phyloP scores from a whole-genome alignment of 2,888 invertebrate species.

The Pristionchus entomophagus region DNA sequence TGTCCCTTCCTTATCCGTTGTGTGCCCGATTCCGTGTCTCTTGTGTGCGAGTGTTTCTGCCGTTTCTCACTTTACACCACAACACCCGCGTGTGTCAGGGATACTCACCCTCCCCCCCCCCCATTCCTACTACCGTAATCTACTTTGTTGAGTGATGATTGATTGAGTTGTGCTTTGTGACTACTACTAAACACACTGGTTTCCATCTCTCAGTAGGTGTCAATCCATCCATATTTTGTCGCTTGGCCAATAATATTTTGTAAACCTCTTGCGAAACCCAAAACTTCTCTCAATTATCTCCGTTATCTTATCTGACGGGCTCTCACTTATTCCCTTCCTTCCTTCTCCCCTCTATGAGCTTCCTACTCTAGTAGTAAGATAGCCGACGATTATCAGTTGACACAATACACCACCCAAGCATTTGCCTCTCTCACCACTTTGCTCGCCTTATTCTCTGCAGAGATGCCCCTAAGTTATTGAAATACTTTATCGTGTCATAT shows the following conservation, averaged over 20 bases:
- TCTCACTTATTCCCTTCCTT: background rate
- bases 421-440: background rate
- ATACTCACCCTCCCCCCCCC: slow-evolving; percentile 1
- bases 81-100: background rate
- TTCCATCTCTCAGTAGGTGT: background rate
- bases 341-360: slow-evolving; percentile 23
- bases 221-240: background rate
- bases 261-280: background rate
- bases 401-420: slow-evolving; percentile 2
- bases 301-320: background rate
- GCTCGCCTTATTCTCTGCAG: background rate
- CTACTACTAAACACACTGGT: slow-evolving; percentile 4
- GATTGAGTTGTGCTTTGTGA: slow-evolving; percentile 26
- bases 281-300: slow-evolving; percentile 12
- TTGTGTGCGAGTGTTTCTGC: slow-evolving; percentile 22
- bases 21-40: slow-evolving; percentile 2
- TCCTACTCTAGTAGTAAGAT: slow-evolving; percentile 9
- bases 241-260: background rate
- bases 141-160: slow-evolving; percentile 35
- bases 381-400: slow-evolving; percentile 11
- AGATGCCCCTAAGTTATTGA: slow-evolving; percentile 8
- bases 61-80: background rate
- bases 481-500: slow-evolving; percentile 28
- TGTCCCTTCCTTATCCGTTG: slow-evolving; percentile 7
- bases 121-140: slow-evolving; percentile 19